Conservation (phyloP, 1,140 invertebrate species). For the Drosophila novamexicana region DNA sequence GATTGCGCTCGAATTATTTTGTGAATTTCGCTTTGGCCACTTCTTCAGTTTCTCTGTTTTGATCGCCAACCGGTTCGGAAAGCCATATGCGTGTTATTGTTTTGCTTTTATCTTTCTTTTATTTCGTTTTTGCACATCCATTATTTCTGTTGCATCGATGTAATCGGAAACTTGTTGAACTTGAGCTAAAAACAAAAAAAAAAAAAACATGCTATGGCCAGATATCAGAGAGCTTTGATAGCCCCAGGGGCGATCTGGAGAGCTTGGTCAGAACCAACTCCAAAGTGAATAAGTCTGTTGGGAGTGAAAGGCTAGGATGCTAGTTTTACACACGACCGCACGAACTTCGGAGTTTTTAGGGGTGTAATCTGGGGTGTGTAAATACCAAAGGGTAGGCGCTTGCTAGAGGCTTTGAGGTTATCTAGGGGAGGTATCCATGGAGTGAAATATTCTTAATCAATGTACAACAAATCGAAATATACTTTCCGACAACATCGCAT, state of each 20-base stretch:
- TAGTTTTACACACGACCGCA: too few relatives aligned
- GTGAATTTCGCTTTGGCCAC: constrained; percentile 52
- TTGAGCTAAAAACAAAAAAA: constrained; percentile 65
- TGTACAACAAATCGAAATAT: too few relatives aligned
- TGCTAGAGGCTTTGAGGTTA: too few relatives aligned
- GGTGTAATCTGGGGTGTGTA: too few relatives aligned
- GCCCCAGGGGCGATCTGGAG: neutral
- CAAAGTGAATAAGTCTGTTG: constrained; percentile 2
- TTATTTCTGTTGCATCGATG: constrained; percentile 60
- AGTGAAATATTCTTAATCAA: too few relatives aligned
- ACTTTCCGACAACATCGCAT: too few relatives aligned
- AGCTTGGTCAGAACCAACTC: constrained; percentile 34
- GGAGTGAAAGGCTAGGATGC: too few relatives aligned
- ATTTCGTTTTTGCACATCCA: constrained; percentile 55
- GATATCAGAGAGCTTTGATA: constrained; percentile 1
- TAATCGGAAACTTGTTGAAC: constrained; percentile 74
- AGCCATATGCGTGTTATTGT: constrained; percentile 31
- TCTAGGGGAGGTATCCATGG: too few relatives aligned
- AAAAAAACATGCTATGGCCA: constrained; percentile 1
- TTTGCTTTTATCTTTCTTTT: constrained; percentile 30
- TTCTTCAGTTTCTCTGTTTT: constrained; percentile 74
- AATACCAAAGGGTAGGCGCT: too few relatives aligned
- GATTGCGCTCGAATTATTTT: constrained; percentile 59
- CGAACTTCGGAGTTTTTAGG: too few relatives aligned
- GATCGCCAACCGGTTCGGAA: constrained; percentile 66